Percentiles rank a stretch among this genome's conserved stretches.
Conservation (phyloP, 2,113 vertebrate species). For the Lynx canadensis region DNA sequence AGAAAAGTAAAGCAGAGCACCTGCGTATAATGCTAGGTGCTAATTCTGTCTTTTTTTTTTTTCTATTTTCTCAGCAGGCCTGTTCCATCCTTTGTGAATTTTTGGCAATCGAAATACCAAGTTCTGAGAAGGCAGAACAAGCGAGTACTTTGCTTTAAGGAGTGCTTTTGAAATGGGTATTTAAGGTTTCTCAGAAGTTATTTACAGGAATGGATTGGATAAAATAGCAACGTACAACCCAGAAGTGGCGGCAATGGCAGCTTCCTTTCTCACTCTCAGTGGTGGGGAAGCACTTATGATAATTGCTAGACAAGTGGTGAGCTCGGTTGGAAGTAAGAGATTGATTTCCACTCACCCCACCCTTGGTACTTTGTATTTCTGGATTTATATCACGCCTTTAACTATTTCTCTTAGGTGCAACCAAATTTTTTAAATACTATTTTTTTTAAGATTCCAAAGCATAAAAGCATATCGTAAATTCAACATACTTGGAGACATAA, state of each 20-base stretch:
- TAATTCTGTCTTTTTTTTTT: not conserved
- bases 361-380: constrained; percentile 67
- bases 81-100: not conserved
- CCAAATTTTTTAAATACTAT: not conserved
- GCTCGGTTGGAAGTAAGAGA: constrained; percentile 69
- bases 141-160: constrained; percentile 56
- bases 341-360: constrained; percentile 35
- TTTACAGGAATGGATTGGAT: constrained; percentile 75
- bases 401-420: constrained; percentile 43
- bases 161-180: constrained; percentile 74
- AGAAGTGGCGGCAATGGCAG: constrained; percentile 66
- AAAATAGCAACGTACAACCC: constrained; percentile 74
- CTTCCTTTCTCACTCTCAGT: constrained; percentile 72
- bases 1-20: not conserved
- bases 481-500: not conserved
- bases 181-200: constrained; percentile 76
- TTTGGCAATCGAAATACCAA: constrained; percentile 50
- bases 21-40: not conserved
- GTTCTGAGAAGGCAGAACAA: constrained; percentile 54
- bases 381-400: constrained; percentile 71
- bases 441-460: not conserved
- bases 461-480: not conserved
- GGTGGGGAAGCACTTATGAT: constrained; percentile 77
- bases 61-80: constrained; percentile 16
- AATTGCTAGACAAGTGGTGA: constrained; percentile 81